Evolutionary conservation across 2,797 vertebrate species (phyloP).

Genomic region (Schizopygopsis malacanthus): DNA sequence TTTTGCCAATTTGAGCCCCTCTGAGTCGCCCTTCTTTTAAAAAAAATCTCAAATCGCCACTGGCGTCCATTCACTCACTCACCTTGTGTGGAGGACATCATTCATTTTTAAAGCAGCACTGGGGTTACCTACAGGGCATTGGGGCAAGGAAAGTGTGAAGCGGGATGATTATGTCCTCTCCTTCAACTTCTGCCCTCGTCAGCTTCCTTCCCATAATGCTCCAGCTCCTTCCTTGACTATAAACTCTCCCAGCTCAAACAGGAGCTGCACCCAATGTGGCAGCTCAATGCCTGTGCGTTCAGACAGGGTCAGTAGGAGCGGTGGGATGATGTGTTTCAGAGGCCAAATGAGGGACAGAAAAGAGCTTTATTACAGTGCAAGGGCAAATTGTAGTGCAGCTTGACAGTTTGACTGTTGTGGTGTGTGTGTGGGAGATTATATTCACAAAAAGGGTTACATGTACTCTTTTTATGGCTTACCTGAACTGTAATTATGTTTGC

Average conservation of each 20-base stretch:
- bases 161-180: slow-evolving; percentile 40
- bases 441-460: background rate
- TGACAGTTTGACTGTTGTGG: slow-evolving; percentile 11
- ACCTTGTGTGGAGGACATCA: slow-evolving; percentile 22
- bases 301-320: slow-evolving; percentile 45
- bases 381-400: slow-evolving; percentile 11
- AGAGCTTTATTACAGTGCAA: slow-evolving; percentile 34
- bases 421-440: slow-evolving; percentile 20
- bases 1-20: background rate
- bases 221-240: slow-evolving; percentile 20
- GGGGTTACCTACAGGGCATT: slow-evolving; percentile 38
- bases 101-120: slow-evolving; percentile 46
- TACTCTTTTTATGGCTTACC: background rate
- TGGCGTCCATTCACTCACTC: background rate
- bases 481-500: background rate
- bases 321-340: slow-evolving; percentile 37
- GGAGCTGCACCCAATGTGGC: slow-evolving; percentile 5
- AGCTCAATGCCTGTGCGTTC: slow-evolving; percentile 36
- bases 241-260: slow-evolving; percentile 11
- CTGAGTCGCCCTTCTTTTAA: background rate
- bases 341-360: background rate
- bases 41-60: background rate
- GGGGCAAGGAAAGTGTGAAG: slow-evolving; percentile 4
- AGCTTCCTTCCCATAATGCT: slow-evolving; percentile 31
- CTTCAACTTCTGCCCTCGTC: slow-evolving; percentile 46